phyloP scores from a whole-genome alignment of 2,888 invertebrate species.

The Lasioglossum lativentre region DNA sequence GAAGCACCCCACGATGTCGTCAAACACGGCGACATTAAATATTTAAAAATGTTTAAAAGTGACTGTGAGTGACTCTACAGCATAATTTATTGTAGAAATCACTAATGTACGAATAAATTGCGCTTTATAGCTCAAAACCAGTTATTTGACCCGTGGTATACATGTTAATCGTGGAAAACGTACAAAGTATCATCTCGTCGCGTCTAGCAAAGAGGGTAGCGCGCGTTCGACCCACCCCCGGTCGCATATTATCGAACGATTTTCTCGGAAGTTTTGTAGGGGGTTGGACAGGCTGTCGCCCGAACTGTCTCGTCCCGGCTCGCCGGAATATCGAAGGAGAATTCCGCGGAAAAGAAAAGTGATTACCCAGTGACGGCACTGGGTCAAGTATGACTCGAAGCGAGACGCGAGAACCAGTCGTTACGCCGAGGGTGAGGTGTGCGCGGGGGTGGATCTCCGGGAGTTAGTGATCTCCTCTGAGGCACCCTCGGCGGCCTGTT shows the following conservation, averaged over 20 bases:
- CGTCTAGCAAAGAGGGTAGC: neutral
- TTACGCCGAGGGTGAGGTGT: constrained; percentile 31
- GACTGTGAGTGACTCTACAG: no score
- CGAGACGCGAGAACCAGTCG: constrained; percentile 44
- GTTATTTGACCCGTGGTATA: no score
- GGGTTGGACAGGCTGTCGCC: neutral
- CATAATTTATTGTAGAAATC: no score
- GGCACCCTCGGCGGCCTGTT: neutral
- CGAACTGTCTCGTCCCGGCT: neutral
- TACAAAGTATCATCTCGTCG: neutral
- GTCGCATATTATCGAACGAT: constrained; percentile 21
- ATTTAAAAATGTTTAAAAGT: no score
- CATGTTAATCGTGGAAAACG: neutral
- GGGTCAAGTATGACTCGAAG: constrained; percentile 54
- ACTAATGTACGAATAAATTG: no score
- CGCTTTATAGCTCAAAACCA: no score
- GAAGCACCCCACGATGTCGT: no score
- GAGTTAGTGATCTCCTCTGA: constrained; percentile 43
- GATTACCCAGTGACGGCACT: constrained; percentile 44
- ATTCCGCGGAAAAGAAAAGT: constrained; percentile 52
- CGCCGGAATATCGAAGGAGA: constrained; percentile 41
- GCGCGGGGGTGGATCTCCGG: neutral
- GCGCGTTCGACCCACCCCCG: neutral
- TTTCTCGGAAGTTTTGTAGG: constrained; percentile 26
- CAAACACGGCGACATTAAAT: no score